phyloP scores from a whole-genome alignment of 2,797 vertebrate species.

The Pteronotus mesoamericanus region DNA sequence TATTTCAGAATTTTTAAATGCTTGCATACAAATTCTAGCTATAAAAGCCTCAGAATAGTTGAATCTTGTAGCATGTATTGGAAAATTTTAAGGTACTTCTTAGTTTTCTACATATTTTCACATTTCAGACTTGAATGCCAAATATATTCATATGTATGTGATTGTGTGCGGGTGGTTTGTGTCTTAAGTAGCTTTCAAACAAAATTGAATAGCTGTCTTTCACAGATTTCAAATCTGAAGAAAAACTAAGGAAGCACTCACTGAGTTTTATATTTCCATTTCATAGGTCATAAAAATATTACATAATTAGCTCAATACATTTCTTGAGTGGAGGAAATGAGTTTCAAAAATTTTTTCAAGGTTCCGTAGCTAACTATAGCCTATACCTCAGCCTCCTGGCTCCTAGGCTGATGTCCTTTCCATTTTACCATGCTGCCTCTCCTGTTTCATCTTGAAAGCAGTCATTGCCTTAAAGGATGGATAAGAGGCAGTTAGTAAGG shows the following conservation, averaged over 20 bases:
- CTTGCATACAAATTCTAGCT: conserved; percentile 35
- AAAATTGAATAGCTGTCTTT: conserved; percentile 16
- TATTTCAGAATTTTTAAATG: conserved; percentile 42
- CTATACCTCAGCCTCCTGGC: conserved; percentile 51
- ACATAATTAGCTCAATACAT: conserved; percentile 13
- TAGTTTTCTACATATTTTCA: conserved; percentile 44
- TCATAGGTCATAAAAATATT: conserved; percentile 38
- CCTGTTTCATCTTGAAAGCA: conserved; percentile 60
- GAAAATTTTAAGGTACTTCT: conserved; percentile 31
- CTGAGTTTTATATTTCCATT: conserved; percentile 47
- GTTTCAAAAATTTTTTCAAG: conserved; percentile 47
- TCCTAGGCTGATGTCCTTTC: conserved; percentile 46
- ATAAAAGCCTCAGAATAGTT: conserved; percentile 23
- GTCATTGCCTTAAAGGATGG: conserved; percentile 60
- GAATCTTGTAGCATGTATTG: background rate
- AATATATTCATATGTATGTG: background rate
- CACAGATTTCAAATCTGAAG: conserved; percentile 44
- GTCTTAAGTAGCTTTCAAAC: conserved; percentile 6
- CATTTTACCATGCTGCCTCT: conserved; percentile 49
- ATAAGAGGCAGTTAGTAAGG: conserved; percentile 45
- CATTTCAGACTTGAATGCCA: conserved; percentile 27
- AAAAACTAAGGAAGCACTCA: conserved; percentile 31
- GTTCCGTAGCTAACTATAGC: conserved; percentile 34
- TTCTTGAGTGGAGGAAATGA: background rate
- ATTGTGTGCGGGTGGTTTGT: background rate